Conservation (phyloP, 2,888 invertebrate species). For the Esperia sulphurella region DNA sequence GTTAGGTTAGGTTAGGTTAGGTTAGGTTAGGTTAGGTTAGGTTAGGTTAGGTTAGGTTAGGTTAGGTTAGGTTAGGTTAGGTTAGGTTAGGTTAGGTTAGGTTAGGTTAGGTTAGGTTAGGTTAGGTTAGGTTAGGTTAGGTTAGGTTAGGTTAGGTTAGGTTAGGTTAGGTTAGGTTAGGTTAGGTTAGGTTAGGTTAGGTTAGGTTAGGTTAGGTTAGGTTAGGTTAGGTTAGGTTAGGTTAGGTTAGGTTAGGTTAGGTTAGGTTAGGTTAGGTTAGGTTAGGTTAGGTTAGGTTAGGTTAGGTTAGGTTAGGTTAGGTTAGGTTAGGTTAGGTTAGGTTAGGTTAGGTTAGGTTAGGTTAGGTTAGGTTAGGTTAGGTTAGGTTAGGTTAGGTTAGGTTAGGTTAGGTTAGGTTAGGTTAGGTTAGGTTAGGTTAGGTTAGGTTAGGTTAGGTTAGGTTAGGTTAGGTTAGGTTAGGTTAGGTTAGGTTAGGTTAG, state of each 20-base stretch:
- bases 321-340: conserved; percentile 8
- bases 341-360: conserved; percentile 7
- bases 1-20: conserved; percentile 4
- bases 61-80: neutral
- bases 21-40: conserved; percentile 3
- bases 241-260: conserved; percentile 4
- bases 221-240: conserved; percentile 13
- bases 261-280: conserved; percentile 6
- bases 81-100: conserved; percentile 2
- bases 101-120: no score
- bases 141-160: conserved; percentile 10
- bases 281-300: conserved; percentile 5
- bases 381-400: conserved; percentile 8
- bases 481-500: conserved; percentile 13
- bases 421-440: conserved; percentile 17
- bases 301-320: conserved; percentile 8
- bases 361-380: conserved; percentile 13
- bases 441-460: conserved; percentile 12
- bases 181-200: conserved; percentile 16
- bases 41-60: neutral
- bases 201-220: conserved; percentile 14
- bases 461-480: conserved; percentile 11
- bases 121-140: no score
- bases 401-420: conserved; percentile 13
- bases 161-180: conserved; percentile 16